Conservation (phyloP, 2,888 invertebrate species). For the Marronus borbonicus region DNA sequence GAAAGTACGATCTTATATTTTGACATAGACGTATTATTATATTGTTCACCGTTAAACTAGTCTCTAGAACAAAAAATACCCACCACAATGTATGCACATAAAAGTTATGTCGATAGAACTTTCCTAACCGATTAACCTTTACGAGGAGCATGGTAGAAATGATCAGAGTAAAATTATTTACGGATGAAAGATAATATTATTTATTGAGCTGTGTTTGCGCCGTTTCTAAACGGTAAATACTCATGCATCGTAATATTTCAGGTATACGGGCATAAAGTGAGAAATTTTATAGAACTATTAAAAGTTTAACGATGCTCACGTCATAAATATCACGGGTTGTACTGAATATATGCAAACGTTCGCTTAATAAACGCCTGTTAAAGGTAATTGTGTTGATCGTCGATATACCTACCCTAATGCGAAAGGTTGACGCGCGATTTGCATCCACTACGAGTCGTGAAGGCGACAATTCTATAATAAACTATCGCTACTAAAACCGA, state of each 20-base stretch:
- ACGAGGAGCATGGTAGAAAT: conserved; percentile 13
- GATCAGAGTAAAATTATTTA: conserved; percentile 33
- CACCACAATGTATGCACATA: neutral
- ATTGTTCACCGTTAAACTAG: too few relatives aligned
- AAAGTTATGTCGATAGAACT: neutral
- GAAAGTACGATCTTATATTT: too few relatives aligned
- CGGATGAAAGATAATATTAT: conserved; percentile 42
- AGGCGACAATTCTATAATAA: too few relatives aligned
- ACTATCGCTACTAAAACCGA: too few relatives aligned
- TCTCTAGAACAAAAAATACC: neutral
- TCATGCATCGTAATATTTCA: conserved; percentile 29
- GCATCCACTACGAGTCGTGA: neutral
- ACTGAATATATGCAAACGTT: conserved; percentile 40
- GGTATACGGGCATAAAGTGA: conserved; percentile 52
- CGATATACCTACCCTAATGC: conserved; percentile 12
- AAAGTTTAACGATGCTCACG: conserved; percentile 51
- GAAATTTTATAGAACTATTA: conserved; percentile 55
- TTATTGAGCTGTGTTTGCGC: conserved; percentile 26
- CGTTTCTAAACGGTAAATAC: conserved; percentile 33
- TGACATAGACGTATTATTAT: too few relatives aligned
- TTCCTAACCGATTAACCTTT: conserved; percentile 41
- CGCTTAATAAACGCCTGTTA: conserved; percentile 45
- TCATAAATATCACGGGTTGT: conserved; percentile 52
- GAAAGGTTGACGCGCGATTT: conserved; percentile 12
- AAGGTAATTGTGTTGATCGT: conserved; percentile 41